Percentiles rank a stretch among this genome's conserved stretches.
These are phyloP conservation scores for Lordiphosa fenestrarum DNA, from an alignment of 2,888 invertebrate species.

Conservation along the genomic window DNA sequence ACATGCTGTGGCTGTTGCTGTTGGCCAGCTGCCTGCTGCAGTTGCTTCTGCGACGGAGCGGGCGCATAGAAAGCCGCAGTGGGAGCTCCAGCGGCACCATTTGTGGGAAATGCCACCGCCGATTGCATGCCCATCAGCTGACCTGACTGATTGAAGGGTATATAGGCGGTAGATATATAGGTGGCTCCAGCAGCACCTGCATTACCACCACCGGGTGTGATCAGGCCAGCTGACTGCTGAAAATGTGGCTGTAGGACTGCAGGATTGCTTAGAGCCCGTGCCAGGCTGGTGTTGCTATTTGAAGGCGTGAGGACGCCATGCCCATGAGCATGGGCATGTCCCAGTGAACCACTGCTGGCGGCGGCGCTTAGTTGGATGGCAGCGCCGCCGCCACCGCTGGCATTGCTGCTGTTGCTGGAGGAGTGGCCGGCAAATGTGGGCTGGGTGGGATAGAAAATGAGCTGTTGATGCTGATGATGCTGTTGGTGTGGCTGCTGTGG, in stretches of 20 bases:
- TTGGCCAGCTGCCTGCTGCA: conserved; percentile 32
- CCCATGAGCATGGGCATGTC: conserved; percentile 40
- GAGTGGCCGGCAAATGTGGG: conserved; percentile 44
- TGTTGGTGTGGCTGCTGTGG: conserved; percentile 22
- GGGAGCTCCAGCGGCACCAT: conserved; percentile 33
- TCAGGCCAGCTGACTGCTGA: conserved; percentile 60
- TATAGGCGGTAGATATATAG: conserved; percentile 37
- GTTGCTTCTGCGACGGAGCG: conserved; percentile 39
- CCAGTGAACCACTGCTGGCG: conserved; percentile 56
- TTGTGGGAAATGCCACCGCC: conserved; percentile 44
- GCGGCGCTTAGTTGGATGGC: conserved; percentile 63
- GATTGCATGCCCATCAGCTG: conserved; percentile 40
- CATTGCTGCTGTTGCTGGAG: conserved; percentile 52
- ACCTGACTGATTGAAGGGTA: conserved; percentile 40
- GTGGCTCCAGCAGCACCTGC: conserved; percentile 24
- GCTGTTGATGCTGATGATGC: conserved; percentile 37
- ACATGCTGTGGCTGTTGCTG: conserved; percentile 20
- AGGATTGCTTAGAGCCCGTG: conserved; percentile 43
- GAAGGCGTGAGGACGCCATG: conserved; percentile 42
- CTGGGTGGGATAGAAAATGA: conserved; percentile 45
- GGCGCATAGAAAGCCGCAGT: conserved; percentile 31
- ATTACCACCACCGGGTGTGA: conserved; percentile 35
- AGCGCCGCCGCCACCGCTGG: conserved; percentile 57
- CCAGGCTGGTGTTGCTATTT: conserved; percentile 42
- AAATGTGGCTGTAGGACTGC: conserved; percentile 42